These are phyloP conservation scores for Pachydiplax longipennis DNA, from an alignment of 2,888 invertebrate genomes.

Conservation along the genomic window DNA sequence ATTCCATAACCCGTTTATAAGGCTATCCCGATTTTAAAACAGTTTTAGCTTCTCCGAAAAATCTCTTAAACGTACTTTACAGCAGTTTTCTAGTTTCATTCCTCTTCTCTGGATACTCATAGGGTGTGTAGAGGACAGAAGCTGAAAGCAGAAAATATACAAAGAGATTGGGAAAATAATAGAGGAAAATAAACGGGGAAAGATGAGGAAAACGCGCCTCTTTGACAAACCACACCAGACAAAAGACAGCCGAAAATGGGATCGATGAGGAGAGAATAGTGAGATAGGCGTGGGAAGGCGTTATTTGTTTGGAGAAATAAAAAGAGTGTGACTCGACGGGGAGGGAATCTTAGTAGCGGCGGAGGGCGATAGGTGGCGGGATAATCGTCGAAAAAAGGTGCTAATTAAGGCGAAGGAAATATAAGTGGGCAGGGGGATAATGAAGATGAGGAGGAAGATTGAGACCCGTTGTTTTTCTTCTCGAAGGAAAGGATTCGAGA, in stretches of 20 bases:
- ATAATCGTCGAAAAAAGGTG: neutral
- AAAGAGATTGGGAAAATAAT: neutral
- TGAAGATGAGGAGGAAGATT: neutral
- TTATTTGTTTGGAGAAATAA: neutral
- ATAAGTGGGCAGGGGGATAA: neutral
- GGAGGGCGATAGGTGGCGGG: neutral
- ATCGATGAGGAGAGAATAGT: neutral
- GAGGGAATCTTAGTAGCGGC: neutral
- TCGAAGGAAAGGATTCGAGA: neutral
- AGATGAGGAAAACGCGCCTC: neutral
- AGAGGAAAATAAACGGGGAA: neutral
- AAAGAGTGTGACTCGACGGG: neutral
- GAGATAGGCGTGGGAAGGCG: neutral
- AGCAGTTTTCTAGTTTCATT: no score
- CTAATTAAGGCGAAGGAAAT: neutral
- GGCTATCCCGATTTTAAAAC: no score
- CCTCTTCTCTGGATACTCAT: no score
- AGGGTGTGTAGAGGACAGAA: no score
- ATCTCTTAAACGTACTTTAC: no score
- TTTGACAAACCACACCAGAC: neutral
- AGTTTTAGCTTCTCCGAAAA: no score
- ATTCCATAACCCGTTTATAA: no score
- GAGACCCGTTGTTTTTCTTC: neutral
- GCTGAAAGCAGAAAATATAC: no score
- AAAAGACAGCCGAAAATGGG: neutral